Evolutionary conservation across 2,888 invertebrate species (phyloP), one percentile per base, ranked within the genome.

Genomic region (Ptychoptera albimana): DNA sequence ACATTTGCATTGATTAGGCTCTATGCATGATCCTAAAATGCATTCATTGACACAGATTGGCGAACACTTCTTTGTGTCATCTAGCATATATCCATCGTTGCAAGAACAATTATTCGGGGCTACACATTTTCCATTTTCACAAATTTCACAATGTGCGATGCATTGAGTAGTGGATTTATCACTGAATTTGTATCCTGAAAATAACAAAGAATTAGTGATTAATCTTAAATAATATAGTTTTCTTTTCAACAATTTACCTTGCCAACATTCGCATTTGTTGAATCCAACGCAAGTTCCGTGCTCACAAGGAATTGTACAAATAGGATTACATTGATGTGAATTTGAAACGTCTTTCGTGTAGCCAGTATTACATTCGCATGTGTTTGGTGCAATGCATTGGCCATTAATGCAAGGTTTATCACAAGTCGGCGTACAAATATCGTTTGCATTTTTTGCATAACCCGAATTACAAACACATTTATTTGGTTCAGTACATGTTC

Each of bases 291-390:
- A 23, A 23, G 3, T 23, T 7, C 4, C 23, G 3, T 23, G 23
- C 23, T 74, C 60, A 53, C 83, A 84, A 5, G 73, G 73, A 16
- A 67, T 62, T 1, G 72, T 67, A 55, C 83, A 83, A n/a, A 58
- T 54, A 1, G 72, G 70, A 5, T 67, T 59, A 47, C 73, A 73
- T 50, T 60, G 63, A 44, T 60, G 61, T 1, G 59, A 59, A 1
- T 58, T 55, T 2, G 55, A 50, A 45, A 23, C 7, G 23, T 67
- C 67, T 46, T 68, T 50, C 14, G 61, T 65, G 55, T 54, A 68
- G 14, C 60, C 62, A 7, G 13, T 39, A 8, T 57, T 42, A 40
- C 62, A 62, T 1, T 48, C 16, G 40, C 70, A 70, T 5, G 53
- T 54, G 29, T 64, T 55, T 12, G 66, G 66, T 1, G 57, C 54